Evolutionary conservation across 2,113 vertebrate species (phyloP).

Genomic region (Dryoscopus gambensis): DNA sequence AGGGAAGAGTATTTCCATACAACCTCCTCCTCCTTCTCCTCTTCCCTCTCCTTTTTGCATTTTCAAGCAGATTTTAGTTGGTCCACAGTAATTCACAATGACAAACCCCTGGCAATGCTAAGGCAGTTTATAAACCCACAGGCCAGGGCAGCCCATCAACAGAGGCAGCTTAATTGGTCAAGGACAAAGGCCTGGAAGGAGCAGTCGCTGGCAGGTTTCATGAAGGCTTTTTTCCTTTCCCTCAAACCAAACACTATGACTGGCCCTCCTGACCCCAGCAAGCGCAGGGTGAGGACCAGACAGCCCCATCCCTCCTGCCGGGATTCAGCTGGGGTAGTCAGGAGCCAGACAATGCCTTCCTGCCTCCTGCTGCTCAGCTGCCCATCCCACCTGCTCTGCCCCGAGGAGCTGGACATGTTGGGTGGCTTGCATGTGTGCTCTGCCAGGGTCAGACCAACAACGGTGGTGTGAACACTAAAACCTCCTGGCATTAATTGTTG

Average conservation of each 20-base stretch:
- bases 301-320: rapidly evolving
- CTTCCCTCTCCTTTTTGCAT: not conserved
- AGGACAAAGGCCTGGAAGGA: not conserved
- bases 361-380: not conserved
- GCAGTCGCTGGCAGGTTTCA: rapidly evolving
- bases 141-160: not conserved
- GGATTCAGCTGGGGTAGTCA: not conserved
- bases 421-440: not conserved
- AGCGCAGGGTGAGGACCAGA: not conserved
- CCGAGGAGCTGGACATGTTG: rapidly evolving
- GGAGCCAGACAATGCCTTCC: not conserved
- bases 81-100: not conserved
- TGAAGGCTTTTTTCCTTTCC: not conserved
- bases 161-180: not conserved
- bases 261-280: not conserved
- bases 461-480: not conserved
- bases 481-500: not conserved
- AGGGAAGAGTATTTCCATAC: not conserved
- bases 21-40: not conserved
- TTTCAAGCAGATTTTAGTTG: not conserved
- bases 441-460: not conserved
- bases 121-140: not conserved
- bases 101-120: not conserved
- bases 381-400: not conserved
- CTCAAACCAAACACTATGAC: not conserved